Evolutionary conservation across 2,888 invertebrate genomes (phyloP), one percentile per base, ranked within the genome.

Genomic region (Pheosia gnoma): DNA sequence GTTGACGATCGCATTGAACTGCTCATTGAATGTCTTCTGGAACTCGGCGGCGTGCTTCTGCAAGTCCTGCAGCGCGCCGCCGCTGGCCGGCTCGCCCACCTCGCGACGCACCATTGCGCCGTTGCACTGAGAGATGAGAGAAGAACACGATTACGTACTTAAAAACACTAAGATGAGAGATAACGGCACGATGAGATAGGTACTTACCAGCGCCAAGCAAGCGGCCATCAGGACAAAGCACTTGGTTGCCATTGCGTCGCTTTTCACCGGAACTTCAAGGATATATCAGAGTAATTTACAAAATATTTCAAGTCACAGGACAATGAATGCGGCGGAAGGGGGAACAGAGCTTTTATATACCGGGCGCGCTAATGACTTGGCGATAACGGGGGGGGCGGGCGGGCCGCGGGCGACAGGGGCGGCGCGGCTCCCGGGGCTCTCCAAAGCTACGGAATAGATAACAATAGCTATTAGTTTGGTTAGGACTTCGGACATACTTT

Each of bases 31-130:
- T 3, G 81, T 82, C 80, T 88, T 87, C 68, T 77, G 77, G 77
- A 89, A 82, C 66, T 84, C 85, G 0, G 62, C 64, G 9, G 85
- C 86, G 72, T 88, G 83, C 75, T 86, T 84, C 79, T 83, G 70
- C 47, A 88, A n/a, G n/a, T 86, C 86, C 51, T 84, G 74, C 62
- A 84, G 71, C 53, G 10, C 11, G 51, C n/a, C 43, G 57, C 13
- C 37, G 68, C 57, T 25, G 36, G 25, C 5, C 13, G 38, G 69
- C 58, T 10, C 10, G 8, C 4, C 3, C 65, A 81, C 78, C 3
- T 88, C 88, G 67, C 89, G 87, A 38, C 84, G 82, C 59, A 85
- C 85, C 62, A 79, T 65, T 59, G 77, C 76, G 6, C 79, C 85
- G 13, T 75, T 70, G 64, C 79, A 68, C 86, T 87, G 78, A 10